Conservation (phyloP, 2,113 vertebrate genomes). For the Vidua macroura region DNA sequence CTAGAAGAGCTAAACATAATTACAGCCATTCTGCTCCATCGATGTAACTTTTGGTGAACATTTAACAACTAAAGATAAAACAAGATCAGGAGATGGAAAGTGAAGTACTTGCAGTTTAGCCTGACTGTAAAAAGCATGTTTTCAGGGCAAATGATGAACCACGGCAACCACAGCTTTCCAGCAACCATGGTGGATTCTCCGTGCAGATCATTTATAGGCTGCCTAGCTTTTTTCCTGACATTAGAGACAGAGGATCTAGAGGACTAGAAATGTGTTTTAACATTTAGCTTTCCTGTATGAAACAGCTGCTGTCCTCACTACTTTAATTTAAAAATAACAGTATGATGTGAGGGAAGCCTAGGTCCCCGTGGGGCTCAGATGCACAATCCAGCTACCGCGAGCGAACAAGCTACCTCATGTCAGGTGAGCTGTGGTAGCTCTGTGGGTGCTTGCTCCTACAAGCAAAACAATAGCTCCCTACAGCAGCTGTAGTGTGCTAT, state of each 20-base stretch:
- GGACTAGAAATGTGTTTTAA: background rate
- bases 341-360: background rate
- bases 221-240: background rate
- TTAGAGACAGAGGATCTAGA: background rate
- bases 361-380: background rate
- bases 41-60: background rate
- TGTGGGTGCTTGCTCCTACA: background rate
- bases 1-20: background rate
- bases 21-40: background rate
- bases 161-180: background rate
- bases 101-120: background rate
- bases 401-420: conserved; percentile 1
- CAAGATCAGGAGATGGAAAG: background rate
- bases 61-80: background rate
- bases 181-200: background rate
- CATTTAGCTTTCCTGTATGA: background rate
- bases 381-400: background rate
- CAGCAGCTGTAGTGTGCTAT: background rate
- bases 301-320: background rate
- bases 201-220: background rate
- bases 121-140: background rate
- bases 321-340: background rate
- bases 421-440: background rate
- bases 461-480: conserved; percentile 9
- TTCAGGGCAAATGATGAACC: background rate